Evolutionary conservation across 2,888 invertebrate genomes (phyloP).

Genomic region (Drosophila koepferae): DNA sequence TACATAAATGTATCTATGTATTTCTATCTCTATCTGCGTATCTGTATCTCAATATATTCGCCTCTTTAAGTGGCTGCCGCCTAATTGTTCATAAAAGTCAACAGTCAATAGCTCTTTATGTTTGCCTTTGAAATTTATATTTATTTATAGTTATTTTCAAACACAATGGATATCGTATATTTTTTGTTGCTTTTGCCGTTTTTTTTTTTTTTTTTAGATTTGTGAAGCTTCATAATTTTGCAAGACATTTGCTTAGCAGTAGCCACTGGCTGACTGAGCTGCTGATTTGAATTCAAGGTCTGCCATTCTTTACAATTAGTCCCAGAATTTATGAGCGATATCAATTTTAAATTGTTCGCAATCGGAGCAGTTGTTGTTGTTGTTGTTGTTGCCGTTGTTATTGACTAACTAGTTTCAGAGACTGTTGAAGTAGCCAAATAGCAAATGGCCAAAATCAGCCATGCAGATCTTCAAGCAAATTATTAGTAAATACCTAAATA

Average conservation of each 20-base stretch:
- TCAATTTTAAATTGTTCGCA: constrained; percentile 67
- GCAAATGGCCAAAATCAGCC: constrained; percentile 20
- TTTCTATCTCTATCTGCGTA: constrained; percentile 38
- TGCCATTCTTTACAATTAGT: constrained; percentile 77
- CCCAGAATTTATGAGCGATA: constrained; percentile 78
- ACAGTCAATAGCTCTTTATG: constrained; percentile 80
- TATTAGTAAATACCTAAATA: not conserved
- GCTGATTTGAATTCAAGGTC: constrained; percentile 71
- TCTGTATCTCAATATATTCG: constrained; percentile 69
- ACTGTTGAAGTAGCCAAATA: constrained; percentile 12
- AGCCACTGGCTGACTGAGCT: constrained; percentile 56
- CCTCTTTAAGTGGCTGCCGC: constrained; percentile 76
- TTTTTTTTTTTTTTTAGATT: constrained; percentile 46
- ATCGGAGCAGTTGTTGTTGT: constrained; percentile 24
- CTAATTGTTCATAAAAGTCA: constrained; percentile 78
- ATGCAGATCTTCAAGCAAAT: constrained; percentile 18
- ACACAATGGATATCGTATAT: constrained; percentile 53
- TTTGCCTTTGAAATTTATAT: constrained; percentile 79
- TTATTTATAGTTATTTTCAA: constrained; percentile 71
- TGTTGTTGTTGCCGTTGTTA: constrained; percentile 27
- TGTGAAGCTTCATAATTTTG: constrained; percentile 74
- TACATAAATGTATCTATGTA: constrained; percentile 47
- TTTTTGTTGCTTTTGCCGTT: constrained; percentile 28
- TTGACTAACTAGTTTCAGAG: constrained; percentile 62
- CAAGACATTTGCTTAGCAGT: constrained; percentile 67